These are phyloP conservation scores for Chaetodon trifascialis DNA, from an alignment of 2,113 vertebrate species.

Conservation along the genomic window DNA sequence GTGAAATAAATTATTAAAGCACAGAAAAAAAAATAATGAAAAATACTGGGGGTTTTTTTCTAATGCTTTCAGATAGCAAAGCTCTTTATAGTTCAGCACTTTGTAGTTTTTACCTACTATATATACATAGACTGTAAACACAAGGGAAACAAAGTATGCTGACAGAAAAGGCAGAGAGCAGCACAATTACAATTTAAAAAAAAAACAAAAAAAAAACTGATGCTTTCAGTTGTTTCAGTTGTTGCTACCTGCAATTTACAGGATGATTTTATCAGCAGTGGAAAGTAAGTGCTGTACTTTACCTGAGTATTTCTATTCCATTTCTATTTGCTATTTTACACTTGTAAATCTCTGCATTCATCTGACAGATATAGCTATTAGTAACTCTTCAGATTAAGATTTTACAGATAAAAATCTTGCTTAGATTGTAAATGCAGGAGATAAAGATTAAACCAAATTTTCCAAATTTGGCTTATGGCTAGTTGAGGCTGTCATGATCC, in stretches of 20 bases:
- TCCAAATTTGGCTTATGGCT: background rate
- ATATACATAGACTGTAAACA: background rate
- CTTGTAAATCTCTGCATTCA: background rate
- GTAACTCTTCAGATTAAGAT: background rate
- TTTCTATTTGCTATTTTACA: background rate
- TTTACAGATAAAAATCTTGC: background rate
- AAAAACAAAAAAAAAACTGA: background rate
- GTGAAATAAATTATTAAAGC: constrained; percentile 28
- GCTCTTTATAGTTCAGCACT: background rate
- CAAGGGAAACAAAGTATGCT: background rate
- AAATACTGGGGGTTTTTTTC: background rate
- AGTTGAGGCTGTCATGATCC: too few relatives aligned
- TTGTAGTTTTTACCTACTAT: background rate
- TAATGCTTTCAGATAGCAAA: constrained; percentile 5
- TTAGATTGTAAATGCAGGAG: background rate
- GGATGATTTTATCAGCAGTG: background rate
- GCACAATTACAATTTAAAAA: background rate
- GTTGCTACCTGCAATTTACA: background rate
- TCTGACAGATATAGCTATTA: background rate
- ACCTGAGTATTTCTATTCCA: background rate
- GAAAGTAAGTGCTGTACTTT: background rate
- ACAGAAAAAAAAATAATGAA: background rate
- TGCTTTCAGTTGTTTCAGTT: too few relatives aligned
- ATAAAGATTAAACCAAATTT: background rate
- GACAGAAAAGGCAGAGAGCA: background rate